Percentiles rank a stretch among this genome's conserved stretches.
These are phyloP conservation scores for Cephalopholis sonnerati DNA, from an alignment of 2,113 vertebrate genomes.

Conservation along the genomic window DNA sequence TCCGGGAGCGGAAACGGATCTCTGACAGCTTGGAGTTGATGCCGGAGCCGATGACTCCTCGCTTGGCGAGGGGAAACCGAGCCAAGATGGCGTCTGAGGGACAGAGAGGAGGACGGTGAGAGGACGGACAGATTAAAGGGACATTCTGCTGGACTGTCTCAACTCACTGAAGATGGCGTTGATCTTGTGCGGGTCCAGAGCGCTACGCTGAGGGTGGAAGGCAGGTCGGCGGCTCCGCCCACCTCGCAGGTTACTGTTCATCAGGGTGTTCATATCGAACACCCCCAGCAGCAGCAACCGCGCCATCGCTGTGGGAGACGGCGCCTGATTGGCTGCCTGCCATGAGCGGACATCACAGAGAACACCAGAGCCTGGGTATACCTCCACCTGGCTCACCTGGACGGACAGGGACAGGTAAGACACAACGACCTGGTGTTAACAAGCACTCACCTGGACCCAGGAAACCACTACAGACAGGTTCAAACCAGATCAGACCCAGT, in stretches of 20 bases:
- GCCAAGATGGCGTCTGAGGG: constrained; percentile 79
- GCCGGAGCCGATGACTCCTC: constrained; percentile 77
- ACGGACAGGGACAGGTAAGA: not conserved
- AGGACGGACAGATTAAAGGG: not conserved
- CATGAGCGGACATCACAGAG: constrained; percentile 70
- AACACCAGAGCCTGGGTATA: constrained; percentile 74
- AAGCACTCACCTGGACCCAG: not conserved
- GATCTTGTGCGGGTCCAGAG: constrained; percentile 71
- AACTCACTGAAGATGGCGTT: constrained; percentile 77
- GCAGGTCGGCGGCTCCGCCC: constrained; percentile 70
- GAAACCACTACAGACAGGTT: not conserved
- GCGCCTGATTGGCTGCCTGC: constrained; percentile 71
- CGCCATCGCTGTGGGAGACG: constrained; percentile 74
- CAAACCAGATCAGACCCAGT: not conserved
- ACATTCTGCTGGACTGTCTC: not conserved
- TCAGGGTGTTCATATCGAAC: constrained; percentile 78
- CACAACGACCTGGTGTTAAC: not conserved
- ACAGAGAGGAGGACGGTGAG: not conserved
- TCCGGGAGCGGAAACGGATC: constrained; percentile 77
- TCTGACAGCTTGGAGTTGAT: constrained; percentile 83
- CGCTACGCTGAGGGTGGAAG: constrained; percentile 65
- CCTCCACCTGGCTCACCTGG: constrained; percentile 69
- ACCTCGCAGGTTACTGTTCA: constrained; percentile 75
- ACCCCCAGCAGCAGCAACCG: constrained; percentile 73
- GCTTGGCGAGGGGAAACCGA: constrained; percentile 77